A percentile compares a stretch with the other conserved stretches of the same genome.
These are phyloP conservation scores for Osmoderma eremita DNA, from an alignment of 2,888 invertebrate genomes.

Conservation along the genomic window DNA sequence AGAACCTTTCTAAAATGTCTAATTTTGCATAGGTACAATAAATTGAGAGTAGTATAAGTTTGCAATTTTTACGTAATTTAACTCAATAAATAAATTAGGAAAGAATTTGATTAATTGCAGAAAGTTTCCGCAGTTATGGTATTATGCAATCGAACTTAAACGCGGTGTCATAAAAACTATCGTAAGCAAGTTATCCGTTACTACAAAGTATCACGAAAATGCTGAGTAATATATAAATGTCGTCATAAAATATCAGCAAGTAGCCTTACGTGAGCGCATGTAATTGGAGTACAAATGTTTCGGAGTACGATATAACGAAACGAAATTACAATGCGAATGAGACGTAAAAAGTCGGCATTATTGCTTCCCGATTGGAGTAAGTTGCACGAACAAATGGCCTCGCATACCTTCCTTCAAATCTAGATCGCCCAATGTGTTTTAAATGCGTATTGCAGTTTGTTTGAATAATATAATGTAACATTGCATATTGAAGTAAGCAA, in stretches of 20 bases:
- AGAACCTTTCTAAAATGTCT: too few relatives aligned
- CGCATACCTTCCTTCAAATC: not conserved
- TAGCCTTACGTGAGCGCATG: not conserved
- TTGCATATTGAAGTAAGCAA: too few relatives aligned
- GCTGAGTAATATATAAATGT: slow-evolving; percentile 4
- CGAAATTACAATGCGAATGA: not conserved
- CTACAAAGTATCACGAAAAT: not conserved
- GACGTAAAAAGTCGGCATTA: not conserved
- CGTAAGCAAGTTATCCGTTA: too few relatives aligned
- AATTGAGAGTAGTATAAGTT: too few relatives aligned
- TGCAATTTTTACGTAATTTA: too few relatives aligned
- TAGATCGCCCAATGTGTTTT: not conserved
- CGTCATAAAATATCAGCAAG: not conserved
- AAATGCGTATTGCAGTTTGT: not conserved
- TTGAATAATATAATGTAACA: too few relatives aligned
- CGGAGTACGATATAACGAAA: not conserved
- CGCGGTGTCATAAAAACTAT: too few relatives aligned
- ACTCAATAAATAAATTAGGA: too few relatives aligned
- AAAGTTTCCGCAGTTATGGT: too few relatives aligned
- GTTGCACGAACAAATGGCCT: not conserved
- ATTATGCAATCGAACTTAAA: too few relatives aligned
- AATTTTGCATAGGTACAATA: too few relatives aligned
- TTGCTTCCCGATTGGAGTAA: slow-evolving; percentile 1
- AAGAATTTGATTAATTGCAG: too few relatives aligned
- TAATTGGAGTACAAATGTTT: not conserved